Evolutionary conservation across 1,140 invertebrate genomes (phyloP), one percentile per base, ranked within the genome.

Genomic region (Eupristina koningsbergeri): DNA sequence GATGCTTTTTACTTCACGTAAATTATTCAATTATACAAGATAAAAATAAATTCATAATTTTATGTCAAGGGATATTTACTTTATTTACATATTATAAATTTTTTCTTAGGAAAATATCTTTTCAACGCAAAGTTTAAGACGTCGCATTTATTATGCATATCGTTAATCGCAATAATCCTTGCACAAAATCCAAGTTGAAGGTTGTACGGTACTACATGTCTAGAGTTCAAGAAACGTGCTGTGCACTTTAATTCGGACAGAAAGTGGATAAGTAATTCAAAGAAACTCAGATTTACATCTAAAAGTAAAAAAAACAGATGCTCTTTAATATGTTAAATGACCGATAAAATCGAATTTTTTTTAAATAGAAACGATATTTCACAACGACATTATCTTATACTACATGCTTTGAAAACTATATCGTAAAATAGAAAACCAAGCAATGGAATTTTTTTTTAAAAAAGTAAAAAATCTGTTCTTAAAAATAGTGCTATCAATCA

Each of bases 101-200:
- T 58, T 26, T 58, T 58, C 22, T 3, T 26, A 58, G 6, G 26
- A 58, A 58, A 26, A 58, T 26, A 22, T 9, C 50, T 9, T 53
- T 53, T 53, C 19, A 53, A 53, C 50, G 19, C 50, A 19, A 53
- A 7, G 3, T 53, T 9, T 64, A 64, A 64, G 63, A 64, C 6
- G 63, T 15, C 31, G 15, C 34, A n/a, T n/a, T n/a, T n/a, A 41
- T 71, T 41, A 71, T 39, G n/a, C 5, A 8, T 41, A 41, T 26
- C 6, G 8, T 9, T 41, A 71, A 41, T 41, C 7, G n/a, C 3
- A 13, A 34, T 79, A 79, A 67, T 79, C 63, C 64, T 69, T 67
- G 63, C 13, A 41, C 22, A 45, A 29, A 2, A 50, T 7, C 11
- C 79, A 80, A 80, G 79, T 71, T 80, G 67, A 80, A 80, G 79